Evolutionary conservation across 2,113 vertebrate species (phyloP).

Genomic region (Phaetusa simplex): DNA sequence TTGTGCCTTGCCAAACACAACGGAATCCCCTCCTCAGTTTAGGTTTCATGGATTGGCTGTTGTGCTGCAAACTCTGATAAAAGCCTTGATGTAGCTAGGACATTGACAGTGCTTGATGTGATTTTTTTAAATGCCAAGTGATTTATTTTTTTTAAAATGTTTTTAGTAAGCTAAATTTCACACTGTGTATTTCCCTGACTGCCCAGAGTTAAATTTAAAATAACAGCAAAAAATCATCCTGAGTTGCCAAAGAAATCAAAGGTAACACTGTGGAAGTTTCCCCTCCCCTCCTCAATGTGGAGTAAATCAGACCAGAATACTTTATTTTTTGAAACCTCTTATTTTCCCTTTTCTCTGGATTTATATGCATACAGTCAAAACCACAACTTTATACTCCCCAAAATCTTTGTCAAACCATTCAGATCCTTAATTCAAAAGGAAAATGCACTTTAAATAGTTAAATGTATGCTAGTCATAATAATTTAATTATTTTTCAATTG

Average conservation of each 20-base stretch:
- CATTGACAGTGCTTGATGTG: not conserved
- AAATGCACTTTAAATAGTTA: not conserved
- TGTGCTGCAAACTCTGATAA: not conserved
- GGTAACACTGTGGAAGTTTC: not conserved
- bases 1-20: too few species aligned
- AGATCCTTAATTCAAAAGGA: not conserved
- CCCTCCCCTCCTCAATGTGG: too few species aligned
- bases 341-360: not conserved
- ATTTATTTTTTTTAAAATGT: not conserved
- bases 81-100: not conserved
- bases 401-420: not conserved
- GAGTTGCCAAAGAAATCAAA: not conserved
- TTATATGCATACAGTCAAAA: not conserved
- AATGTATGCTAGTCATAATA: constrained; percentile 9
- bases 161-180: not conserved
- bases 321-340: not conserved
- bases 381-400: not conserved
- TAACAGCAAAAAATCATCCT: not conserved
- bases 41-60: not conserved
- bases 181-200: not conserved
- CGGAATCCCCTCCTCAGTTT: rapidly evolving
- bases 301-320: not conserved
- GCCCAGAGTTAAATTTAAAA: not conserved
- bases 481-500: constrained; percentile 66
- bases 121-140: not conserved